phyloP scores from a whole-genome alignment of 2,797 vertebrate species.

The Dicrostonyx torquatus region DNA sequence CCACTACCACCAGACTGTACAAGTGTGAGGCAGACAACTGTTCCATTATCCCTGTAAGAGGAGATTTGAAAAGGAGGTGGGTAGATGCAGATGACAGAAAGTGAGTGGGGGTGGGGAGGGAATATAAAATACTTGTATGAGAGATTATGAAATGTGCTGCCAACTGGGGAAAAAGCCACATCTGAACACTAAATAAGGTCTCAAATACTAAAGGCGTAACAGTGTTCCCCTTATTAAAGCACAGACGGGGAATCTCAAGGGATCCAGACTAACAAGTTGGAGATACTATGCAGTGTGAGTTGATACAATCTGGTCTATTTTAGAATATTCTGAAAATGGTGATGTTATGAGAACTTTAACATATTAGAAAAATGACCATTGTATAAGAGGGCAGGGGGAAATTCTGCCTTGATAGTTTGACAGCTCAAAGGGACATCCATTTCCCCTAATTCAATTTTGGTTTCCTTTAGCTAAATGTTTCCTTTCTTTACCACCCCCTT shows the following conservation, averaged over 20 bases:
- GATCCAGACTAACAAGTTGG: conserved; percentile 39
- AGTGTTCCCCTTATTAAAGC: conserved; percentile 32
- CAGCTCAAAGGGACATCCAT: conserved; percentile 74
- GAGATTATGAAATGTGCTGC: background rate
- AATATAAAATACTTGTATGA: background rate
- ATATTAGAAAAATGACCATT: conserved; percentile 75
- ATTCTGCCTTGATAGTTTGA: conserved; percentile 75
- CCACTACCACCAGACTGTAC: background rate
- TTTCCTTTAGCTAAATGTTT: conserved; percentile 72
- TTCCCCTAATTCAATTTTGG: conserved; percentile 79
- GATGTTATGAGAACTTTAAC: conserved; percentile 70
- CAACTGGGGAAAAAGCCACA: background rate
- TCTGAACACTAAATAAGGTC: conserved; percentile 22
- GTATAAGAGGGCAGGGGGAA: conserved; percentile 57
- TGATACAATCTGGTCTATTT: background rate
- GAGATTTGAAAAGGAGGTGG: background rate
- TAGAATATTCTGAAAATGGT: conserved; percentile 79
- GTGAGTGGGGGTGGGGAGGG: too few species aligned
- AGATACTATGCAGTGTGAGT: background rate
- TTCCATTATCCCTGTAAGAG: background rate
- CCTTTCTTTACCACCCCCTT: conserved; percentile 72
- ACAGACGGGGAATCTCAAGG: conserved; percentile 4
- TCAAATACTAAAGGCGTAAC: background rate
- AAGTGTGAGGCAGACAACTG: background rate
- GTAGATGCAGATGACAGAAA: background rate